Base-by-base conservation (phyloP, 2,113 vertebrate species). In the Tachycineta bicolor region DNA sequence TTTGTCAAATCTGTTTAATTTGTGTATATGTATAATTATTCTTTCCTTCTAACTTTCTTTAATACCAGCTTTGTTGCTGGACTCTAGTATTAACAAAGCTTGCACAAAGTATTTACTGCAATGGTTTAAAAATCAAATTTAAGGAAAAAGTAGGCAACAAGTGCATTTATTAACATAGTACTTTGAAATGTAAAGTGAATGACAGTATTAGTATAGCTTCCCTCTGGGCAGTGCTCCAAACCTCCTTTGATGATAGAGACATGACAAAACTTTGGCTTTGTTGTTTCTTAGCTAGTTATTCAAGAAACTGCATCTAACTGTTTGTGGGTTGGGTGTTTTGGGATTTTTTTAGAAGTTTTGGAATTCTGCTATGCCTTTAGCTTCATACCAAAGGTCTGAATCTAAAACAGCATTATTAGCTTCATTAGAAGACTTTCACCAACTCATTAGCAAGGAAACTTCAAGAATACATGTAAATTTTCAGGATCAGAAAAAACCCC, bases 301-400 rank as follows among this genome's bases (percentile, higher is more conserved):
- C 10, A 63, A 67, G 17, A 8, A 81, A 3, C 11, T 53, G 8
- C 2, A 23, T 41, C 17, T 31, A 28, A 33, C 2, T 10, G 10
- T 37, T 28, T 43, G 18, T 12, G 5, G 8, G 5, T 70, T 47
- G 7, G 10, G 2, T 39, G 20, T 62, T 53, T 47, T 20, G 15
- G 8, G 8, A 1, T 1, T 33, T 26, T 44, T 49, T 22, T 5
- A 49, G 14, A 59, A 82, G 2, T 26, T 6, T 65, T 6, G 3
- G 5, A 87, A 41, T 64, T 68, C 24, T 65, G 9, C 4, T 43
- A 9, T 1, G 28, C 2, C 3, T 89, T 49, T 69, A 5, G 3
- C 5, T 86, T 85, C 21, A n/a, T 17, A 24, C 3, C 19, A 46
- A 33, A 53, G 6, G 16, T 79, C 52, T 41, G 16, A 86, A 49